Base-by-base conservation (phyloP, 1,140 invertebrate genomes). In the Chionoecetes opilio region DNA sequence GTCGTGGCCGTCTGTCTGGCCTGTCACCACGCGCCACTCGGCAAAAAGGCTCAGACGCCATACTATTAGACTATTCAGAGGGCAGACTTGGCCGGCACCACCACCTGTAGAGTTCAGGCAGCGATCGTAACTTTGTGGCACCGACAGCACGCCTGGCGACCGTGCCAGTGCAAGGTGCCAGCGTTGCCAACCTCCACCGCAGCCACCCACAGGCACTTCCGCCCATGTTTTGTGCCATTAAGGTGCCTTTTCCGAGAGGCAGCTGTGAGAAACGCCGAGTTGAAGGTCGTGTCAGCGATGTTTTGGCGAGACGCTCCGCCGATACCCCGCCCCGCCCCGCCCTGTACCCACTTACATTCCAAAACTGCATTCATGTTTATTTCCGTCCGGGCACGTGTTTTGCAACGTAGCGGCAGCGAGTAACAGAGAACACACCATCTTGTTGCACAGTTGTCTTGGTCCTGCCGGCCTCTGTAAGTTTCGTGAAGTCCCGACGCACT, bases 371-470 rank as follows among this genome's bases (percentile, higher is more conserved):
- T 35, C 94, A 37, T 63, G 94, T 91, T 92, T 95, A 95, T 95
- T 95, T 95, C 94, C 53, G 94, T 41, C 38, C 32, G 46, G 89
- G 86, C 94, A 92, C 94, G 94, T 95, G 94, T 95, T 95, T 95
- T 95, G 46, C 92, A 92, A n/a, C 26, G 2, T 95, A 87, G 84
- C 89, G 29, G n/a, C 32, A 38, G 38, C 14, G 32, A 90, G 82
- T 38, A 85, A 31, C 84, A n/a, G 21, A 14, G n/a, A 1, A 82
- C 11, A 26, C 35, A 9, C 17, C 63, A 11, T 38, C 37, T 3
- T 31, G 6, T 2, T 2, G 37, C 21, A 37, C 75, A 29, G 37
- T 53, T 31, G 35, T 37, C 93, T 11, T 37, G 31, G 5, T 63
- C 3, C 31, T 75, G 21, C 17, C 38, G 8, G 29, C 31, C 2